phyloP scores from a whole-genome alignment of 2,113 vertebrate genomes.

The Sphyrna mokarran region DNA sequence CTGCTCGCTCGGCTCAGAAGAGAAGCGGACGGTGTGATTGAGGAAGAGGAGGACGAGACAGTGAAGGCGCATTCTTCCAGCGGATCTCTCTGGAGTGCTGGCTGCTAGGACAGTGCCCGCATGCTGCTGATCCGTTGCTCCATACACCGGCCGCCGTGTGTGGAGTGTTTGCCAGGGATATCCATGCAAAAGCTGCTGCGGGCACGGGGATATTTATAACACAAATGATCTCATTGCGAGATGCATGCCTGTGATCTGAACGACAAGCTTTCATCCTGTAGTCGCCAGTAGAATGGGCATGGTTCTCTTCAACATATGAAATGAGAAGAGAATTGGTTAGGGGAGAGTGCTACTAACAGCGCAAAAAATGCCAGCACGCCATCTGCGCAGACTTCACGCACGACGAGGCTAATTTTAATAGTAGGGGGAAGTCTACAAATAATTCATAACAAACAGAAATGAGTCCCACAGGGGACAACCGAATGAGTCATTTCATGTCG shows the following conservation, averaged over 20 bases:
- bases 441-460: constrained; percentile 41
- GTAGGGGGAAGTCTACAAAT: constrained; percentile 11
- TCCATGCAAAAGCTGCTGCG: constrained; percentile 41
- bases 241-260: constrained; percentile 60
- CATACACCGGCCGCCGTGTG: constrained; percentile 42
- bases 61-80: constrained; percentile 78
- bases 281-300: constrained; percentile 47
- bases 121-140: constrained; percentile 56
- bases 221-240: constrained; percentile 74
- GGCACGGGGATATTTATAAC: constrained; percentile 83
- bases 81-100: constrained; percentile 45
- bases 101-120: constrained; percentile 51
- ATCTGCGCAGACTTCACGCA: constrained; percentile 46
- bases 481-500: constrained; percentile 36
- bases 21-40: constrained; percentile 61
- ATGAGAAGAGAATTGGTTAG: constrained; percentile 43
- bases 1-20: constrained; percentile 51
- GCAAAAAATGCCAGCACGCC: constrained; percentile 34
- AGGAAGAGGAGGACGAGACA: constrained; percentile 62
- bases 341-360: constrained; percentile 43
- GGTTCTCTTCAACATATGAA: constrained; percentile 43
- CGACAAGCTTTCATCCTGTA: constrained; percentile 58
- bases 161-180: constrained; percentile 34
- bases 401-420: constrained; percentile 40
- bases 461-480: background rate